Evolutionary conservation across 2,888 invertebrate genomes (phyloP).

Genomic region (Leptinotarsa haldemani): DNA sequence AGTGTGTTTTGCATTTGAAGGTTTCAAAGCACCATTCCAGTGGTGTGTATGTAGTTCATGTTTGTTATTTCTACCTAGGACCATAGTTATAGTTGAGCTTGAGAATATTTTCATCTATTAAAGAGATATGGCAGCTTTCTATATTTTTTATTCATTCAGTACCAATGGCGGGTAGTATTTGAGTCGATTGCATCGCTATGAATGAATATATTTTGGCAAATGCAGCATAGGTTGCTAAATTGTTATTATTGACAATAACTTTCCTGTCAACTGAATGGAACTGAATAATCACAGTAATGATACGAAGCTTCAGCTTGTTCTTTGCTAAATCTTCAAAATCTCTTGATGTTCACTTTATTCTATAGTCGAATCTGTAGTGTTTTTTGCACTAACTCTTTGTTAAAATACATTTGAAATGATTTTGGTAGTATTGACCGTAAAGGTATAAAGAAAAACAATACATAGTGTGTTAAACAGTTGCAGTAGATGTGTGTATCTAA

Average conservation of each 20-base stretch:
- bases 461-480: conserved; percentile 7
- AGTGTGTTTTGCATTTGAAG: too few relatives aligned
- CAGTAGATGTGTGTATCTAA: conserved; percentile 17
- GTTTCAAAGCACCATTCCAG: too few relatives aligned
- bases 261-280: neutral
- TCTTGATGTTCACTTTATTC: conserved; percentile 36
- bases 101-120: too few relatives aligned
- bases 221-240: too few relatives aligned
- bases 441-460: conserved; percentile 2
- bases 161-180: neutral
- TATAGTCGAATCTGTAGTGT: conserved; percentile 31
- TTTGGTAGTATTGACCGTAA: neutral
- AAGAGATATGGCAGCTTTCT: neutral
- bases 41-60: too few relatives aligned
- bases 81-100: too few relatives aligned
- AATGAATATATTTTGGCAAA: too few relatives aligned
- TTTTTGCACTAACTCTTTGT: conserved; percentile 32
- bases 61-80: too few relatives aligned
- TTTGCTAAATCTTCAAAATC: conserved; percentile 28
- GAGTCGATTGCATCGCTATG: too few relatives aligned
- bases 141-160: neutral
- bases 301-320: conserved; percentile 6
- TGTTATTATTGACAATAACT: too few relatives aligned
- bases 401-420: conserved; percentile 21
- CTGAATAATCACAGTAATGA: conserved; percentile 5